These are phyloP conservation scores for Poecilia picta DNA, from an alignment of 2,797 vertebrate genomes.

Conservation along the genomic window DNA sequence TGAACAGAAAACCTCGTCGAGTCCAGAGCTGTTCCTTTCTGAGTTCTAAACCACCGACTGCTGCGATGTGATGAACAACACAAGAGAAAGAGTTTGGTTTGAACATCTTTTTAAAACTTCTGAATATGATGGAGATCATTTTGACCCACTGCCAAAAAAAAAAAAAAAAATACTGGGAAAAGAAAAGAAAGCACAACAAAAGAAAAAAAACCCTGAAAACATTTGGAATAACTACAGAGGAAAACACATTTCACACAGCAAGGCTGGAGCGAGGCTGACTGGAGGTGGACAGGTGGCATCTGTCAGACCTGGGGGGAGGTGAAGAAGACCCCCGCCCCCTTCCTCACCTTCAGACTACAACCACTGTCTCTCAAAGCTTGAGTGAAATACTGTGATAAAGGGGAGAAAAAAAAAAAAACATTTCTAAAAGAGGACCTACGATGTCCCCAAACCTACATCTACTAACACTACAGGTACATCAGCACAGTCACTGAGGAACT, in stretches of 20 bases:
- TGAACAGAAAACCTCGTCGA: slow-evolving; percentile 28
- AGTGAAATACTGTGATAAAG: slow-evolving; percentile 46
- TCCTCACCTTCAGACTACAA: slow-evolving; percentile 82
- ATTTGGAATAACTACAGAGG: slow-evolving; percentile 77
- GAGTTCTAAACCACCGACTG: slow-evolving; percentile 2
- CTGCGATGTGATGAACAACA: slow-evolving; percentile 5
- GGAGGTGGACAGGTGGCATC: slow-evolving; percentile 38
- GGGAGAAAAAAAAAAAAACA: slow-evolving; percentile 76
- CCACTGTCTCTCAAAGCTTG: slow-evolving; percentile 44
- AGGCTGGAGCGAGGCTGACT: slow-evolving; percentile 75
- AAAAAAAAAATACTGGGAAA: slow-evolving; percentile 22
- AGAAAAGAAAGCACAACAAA: slow-evolving; percentile 60
- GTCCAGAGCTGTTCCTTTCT: slow-evolving; percentile 22
- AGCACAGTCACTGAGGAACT: slow-evolving; percentile 87
- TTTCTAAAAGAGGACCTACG: slow-evolving; percentile 85
- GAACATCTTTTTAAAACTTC: slow-evolving; percentile 48
- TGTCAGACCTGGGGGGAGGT: slow-evolving; percentile 26
- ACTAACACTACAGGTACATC: slow-evolving; percentile 87
- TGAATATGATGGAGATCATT: slow-evolving; percentile 46
- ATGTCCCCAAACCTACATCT: slow-evolving; percentile 81
- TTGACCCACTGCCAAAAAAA: slow-evolving; percentile 40
- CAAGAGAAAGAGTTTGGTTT: slow-evolving; percentile 43
- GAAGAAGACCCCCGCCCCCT: slow-evolving; percentile 19
- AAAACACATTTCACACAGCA: slow-evolving; percentile 76
- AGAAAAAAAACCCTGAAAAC: slow-evolving; percentile 59